Base-by-base conservation (phyloP, 2,113 vertebrate genomes). In the Synchiropus splendidus region DNA sequence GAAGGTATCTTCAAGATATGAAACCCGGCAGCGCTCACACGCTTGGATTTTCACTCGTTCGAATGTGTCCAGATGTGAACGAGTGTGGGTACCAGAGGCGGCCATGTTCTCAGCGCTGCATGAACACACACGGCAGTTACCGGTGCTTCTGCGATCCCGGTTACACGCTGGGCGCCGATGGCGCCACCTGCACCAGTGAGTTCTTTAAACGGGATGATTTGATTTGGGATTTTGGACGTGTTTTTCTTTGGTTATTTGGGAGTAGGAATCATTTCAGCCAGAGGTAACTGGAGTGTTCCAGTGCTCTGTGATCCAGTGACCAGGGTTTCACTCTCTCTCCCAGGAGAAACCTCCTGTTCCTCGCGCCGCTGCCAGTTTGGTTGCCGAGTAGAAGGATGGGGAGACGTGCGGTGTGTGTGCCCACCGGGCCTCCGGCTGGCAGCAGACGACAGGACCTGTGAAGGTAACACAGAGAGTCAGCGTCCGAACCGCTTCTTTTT, bases 61-160 rank as follows among this genome's bases (percentile, higher is more conserved):
- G 21, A 27, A 33, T 70, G 58, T 49, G 60, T 76, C 63, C 67
- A 85, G 83, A 85, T 71, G 71, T 82, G 59, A 84, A 83, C 15
- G 82, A 86, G 73, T 86, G 81, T 37, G 70, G 80, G 53, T 69
- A 77, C 35, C 36, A 35, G 35, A 51, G 48, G 42, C 71, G 78
- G 21, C 72, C 51, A 0, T 82, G 81, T 56, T 73, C 70, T 61
- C 80, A 86, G 59, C 72, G 74, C 61, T 85, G 81, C 60, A 78
- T 86, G 84, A 85, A 85, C 41, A 81, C 72, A 9, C 55, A 58
- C 16, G 79, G 81, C 45, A 83, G 78, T 69, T 81, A 75, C 57
- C 79, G 59, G 30, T 82, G 79, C 71, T 83, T 78, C 69, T 83
- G 79, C 31, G 72, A 83, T 46, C 70, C 71, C 45, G 77, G 79